Percentiles rank a stretch among this genome's conserved stretches.
phyloP scores from a whole-genome alignment of 2,888 invertebrate species.

The Latrodectus hesperus region DNA sequence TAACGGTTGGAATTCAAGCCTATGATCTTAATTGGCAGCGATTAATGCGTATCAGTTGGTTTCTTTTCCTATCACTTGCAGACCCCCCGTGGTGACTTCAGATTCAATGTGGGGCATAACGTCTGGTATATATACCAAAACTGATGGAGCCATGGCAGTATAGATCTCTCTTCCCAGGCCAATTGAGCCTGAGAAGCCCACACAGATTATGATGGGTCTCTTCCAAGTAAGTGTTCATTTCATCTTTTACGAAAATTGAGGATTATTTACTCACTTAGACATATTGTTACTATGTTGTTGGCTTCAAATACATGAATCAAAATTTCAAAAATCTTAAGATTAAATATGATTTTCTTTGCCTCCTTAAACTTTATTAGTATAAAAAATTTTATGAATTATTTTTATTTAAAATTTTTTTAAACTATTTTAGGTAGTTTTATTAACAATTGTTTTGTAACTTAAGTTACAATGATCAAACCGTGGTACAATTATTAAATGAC shows the following conservation, averaged over 20 bases:
- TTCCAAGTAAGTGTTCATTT: constrained; percentile 30
- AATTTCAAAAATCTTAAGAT: too few species aligned
- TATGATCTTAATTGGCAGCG: constrained; percentile 41
- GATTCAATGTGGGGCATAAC: constrained; percentile 35
- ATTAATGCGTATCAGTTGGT: constrained; percentile 24
- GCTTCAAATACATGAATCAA: too few species aligned
- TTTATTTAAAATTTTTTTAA: too few species aligned
- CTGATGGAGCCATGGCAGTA: background rate
- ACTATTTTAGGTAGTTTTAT: too few species aligned
- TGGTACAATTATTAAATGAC: too few species aligned
- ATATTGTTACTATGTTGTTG: background rate
- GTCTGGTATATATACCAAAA: constrained; percentile 33
- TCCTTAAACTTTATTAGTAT: too few species aligned
- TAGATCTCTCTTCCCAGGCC: constrained; percentile 49
- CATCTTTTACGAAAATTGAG: background rate
- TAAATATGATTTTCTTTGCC: too few species aligned
- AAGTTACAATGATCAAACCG: too few species aligned
- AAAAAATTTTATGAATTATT: too few species aligned
- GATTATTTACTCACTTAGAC: background rate
- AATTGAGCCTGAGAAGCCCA: constrained; percentile 40
- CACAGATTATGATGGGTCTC: constrained; percentile 21
- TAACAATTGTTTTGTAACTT: too few species aligned
- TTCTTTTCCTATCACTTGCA: background rate
- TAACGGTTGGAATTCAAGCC: background rate
- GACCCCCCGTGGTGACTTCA: constrained; percentile 5